Evolutionary conservation across 2,888 invertebrate genomes (phyloP), one percentile per base, ranked within the genome.

Genomic region (Ditylenchus weischeri): DNA sequence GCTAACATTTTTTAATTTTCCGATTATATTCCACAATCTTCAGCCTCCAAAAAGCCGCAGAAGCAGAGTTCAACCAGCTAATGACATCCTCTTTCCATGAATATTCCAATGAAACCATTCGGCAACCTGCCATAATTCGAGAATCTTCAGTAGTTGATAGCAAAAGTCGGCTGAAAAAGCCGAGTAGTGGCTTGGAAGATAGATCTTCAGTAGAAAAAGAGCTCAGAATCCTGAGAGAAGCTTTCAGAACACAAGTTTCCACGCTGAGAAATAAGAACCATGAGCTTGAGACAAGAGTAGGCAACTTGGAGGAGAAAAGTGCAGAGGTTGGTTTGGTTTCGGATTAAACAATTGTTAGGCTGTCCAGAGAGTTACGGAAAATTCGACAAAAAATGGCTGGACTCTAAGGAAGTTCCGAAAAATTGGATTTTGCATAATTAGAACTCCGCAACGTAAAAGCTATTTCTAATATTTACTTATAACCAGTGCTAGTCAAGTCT

Each of bases 181-280:
- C 43, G 11, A 43, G 29, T 5, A 29, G 29, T 29, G 29, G 29
- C 5, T 43, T 43, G 43, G 43, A 15, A 43, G 11, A 15, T 2
- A 43, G 43, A 2, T 43, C 43, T 15, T 23, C 23, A 21, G 23
- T 36, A 13, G 35, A 59, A 19, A 65, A 63, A 21, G 68, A 71
- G 48, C 61, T 64, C 13, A 21, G 43, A 13, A 69, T 74, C 47
- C 64, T 75, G 13, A 69, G 65, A 54, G 68, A 72, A 64, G 73
- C 75, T 19, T 65, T 75, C 29, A 64, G 65, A 21, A 69, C 68
- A 54, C 75, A 75, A 59, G 57, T 70, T 36, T 43, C 62, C 13
- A 21, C 58, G 10, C 43, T 75, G 49, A 64, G 64, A 18, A 29
- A 47, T 10, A 64, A 35, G n/a, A 69, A 71, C 43, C 43, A 47